Evolutionary conservation across 2,797 vertebrate species (phyloP).

Genomic region (Notoglanidium macrostoma): DNA sequence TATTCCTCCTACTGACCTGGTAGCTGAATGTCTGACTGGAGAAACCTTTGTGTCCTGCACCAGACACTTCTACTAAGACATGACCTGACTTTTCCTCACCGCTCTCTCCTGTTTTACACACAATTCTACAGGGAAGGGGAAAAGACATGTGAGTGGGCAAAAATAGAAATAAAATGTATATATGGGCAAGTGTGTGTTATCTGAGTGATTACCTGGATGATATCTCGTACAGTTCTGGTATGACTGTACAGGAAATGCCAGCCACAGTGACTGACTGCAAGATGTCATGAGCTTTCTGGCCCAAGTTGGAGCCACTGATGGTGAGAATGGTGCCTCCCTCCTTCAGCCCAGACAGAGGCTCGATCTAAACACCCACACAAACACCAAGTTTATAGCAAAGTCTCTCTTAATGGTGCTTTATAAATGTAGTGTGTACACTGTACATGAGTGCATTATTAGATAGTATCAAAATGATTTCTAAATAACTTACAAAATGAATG

Average conservation of each 20-base stretch:
- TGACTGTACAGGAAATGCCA: constrained; percentile 83
- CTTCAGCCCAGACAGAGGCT: constrained; percentile 87
- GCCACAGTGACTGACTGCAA: constrained; percentile 86
- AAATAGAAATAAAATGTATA: neutral
- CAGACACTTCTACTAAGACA: constrained; percentile 83
- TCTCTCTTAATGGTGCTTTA: neutral
- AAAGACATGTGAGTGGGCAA: neutral
- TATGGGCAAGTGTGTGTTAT: neutral
- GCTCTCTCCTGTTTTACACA: constrained; percentile 83
- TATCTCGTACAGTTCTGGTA: constrained; percentile 85
- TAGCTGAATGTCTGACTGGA: constrained; percentile 87
- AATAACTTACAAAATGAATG: constrained; percentile 83
- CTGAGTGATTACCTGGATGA: constrained; percentile 85
- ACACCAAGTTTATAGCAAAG: neutral
- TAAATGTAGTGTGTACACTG: neutral
- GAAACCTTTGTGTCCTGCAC: constrained; percentile 78
- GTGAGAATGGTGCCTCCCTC: constrained; percentile 91
- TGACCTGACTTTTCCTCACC: constrained; percentile 76
- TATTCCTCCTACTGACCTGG: constrained; percentile 76
- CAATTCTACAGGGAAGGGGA: constrained; percentile 77
- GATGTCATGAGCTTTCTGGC: constrained; percentile 91
- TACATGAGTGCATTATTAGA: neutral
- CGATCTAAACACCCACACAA: constrained; percentile 74
- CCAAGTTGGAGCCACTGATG: constrained; percentile 94
- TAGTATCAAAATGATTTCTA: neutral